These are phyloP conservation scores for Lates calcarifer DNA, from an alignment of 2,113 vertebrate genomes.

Conservation along the genomic window DNA sequence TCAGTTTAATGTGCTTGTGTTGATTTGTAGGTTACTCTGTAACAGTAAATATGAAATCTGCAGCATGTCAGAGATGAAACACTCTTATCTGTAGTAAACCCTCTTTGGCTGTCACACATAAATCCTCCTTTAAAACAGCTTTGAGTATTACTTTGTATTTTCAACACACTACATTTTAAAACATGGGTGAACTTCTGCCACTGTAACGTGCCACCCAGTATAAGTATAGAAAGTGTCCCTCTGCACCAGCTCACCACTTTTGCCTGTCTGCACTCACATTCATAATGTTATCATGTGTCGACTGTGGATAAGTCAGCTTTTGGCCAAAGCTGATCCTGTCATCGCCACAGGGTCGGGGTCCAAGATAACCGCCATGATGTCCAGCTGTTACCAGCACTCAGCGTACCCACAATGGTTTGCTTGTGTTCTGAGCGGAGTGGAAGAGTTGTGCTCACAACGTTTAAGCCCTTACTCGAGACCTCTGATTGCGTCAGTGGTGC, in stretches of 20 bases:
- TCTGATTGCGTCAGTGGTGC: constrained; percentile 46
- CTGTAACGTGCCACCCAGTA: constrained; percentile 26
- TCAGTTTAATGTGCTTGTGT: too few species aligned
- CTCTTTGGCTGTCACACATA: neutral
- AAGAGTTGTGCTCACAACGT: constrained; percentile 42
- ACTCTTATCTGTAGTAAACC: neutral
- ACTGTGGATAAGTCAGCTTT: constrained; percentile 57
- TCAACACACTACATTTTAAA: constrained; percentile 9
- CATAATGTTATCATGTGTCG: constrained; percentile 63
- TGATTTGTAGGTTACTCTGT: too few species aligned
- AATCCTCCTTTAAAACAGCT: neutral
- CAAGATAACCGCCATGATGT: constrained; percentile 63
- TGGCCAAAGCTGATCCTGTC: constrained; percentile 72
- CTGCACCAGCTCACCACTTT: constrained; percentile 23
- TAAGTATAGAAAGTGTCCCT: neutral
- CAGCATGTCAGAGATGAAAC: neutral
- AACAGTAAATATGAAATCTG: neutral
- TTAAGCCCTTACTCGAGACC: constrained; percentile 55
- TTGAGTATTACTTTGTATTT: neutral
- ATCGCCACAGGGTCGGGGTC: constrained; percentile 54
- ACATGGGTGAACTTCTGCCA: neutral
- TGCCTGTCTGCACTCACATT: constrained; percentile 55
- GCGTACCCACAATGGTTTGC: constrained; percentile 62
- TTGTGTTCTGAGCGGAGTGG: constrained; percentile 58
- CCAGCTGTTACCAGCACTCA: constrained; percentile 76